phyloP scores from a whole-genome alignment of 2,888 invertebrate species.

The Choreutis nemorana region DNA sequence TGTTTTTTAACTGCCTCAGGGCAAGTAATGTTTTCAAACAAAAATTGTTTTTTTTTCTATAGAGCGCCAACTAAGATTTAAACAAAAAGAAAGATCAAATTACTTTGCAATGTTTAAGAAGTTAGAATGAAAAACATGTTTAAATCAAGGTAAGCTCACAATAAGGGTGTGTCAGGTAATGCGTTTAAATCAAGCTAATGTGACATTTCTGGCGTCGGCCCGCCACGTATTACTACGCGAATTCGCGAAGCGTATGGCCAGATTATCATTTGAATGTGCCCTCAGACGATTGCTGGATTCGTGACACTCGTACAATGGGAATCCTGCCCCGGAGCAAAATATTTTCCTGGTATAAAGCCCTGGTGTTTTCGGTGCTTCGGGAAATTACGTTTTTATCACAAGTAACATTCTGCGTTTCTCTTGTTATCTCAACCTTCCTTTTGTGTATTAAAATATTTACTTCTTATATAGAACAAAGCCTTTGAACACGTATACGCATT shows the following conservation, averaged over 20 bases:
- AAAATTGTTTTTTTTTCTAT: not conserved
- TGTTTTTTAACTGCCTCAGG: not conserved
- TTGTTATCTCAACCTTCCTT: conserved; percentile 23
- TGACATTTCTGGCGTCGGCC: conserved; percentile 43
- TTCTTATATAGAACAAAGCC: conserved; percentile 10
- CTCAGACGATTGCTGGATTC: conserved; percentile 57
- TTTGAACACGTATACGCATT: no score
- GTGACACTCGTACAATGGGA: conserved; percentile 53
- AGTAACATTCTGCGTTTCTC: conserved; percentile 30
- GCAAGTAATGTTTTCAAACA: conserved; percentile 1
- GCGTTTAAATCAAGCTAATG: conserved; percentile 57
- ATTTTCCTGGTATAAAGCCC: conserved; percentile 40
- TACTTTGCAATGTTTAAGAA: no score
- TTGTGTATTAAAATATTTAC: conserved; percentile 21
- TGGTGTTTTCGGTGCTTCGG: conserved; percentile 27
- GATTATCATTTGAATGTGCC: conserved; percentile 63
- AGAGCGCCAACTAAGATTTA: not conserved
- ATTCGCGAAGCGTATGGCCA: conserved; percentile 53
- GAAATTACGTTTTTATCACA: conserved; percentile 46
- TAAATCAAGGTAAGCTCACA: conserved; percentile 3
- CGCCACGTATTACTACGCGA: conserved; percentile 25
- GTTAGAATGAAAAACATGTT: no score
- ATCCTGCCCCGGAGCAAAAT: conserved; percentile 37
- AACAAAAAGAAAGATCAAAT: no score
- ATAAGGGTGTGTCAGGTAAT: conserved; percentile 32